phyloP scores from a whole-genome alignment of 1,140 invertebrate genomes.

The Centruroides sculpturatus region DNA sequence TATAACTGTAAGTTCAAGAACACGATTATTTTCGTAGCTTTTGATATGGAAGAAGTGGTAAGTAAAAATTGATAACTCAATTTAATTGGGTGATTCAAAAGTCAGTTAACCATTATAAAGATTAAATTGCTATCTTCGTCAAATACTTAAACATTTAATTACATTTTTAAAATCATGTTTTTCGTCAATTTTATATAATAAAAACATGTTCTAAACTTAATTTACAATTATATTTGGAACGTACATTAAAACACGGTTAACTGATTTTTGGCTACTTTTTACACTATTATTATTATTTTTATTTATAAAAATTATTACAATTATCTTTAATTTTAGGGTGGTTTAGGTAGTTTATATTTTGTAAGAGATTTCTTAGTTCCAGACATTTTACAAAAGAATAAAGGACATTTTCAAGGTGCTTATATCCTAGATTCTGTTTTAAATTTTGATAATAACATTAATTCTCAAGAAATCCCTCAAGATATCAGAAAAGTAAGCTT shows the following conservation, averaged over 20 bases:
- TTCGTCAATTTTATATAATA: too few relatives aligned
- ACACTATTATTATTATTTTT: too few relatives aligned
- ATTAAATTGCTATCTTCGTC: too few relatives aligned
- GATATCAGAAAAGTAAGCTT: constrained; percentile 13
- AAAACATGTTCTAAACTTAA: too few relatives aligned
- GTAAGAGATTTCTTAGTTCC: constrained; percentile 29
- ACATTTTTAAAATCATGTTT: too few relatives aligned
- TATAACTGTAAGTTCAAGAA: constrained; percentile 25
- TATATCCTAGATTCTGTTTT: constrained; percentile 33
- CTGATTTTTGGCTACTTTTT: too few relatives aligned
- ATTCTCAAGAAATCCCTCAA: constrained; percentile 24
- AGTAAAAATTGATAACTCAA: neutral
- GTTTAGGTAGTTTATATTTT: constrained; percentile 29
- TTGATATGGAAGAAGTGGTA: constrained; percentile 32
- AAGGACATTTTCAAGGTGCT: constrained; percentile 25
- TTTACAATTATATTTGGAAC: too few relatives aligned
- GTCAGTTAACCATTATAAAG: too few relatives aligned
- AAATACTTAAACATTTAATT: too few relatives aligned
- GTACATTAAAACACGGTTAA: too few relatives aligned
- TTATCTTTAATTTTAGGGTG: constrained; percentile 17
- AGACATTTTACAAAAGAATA: constrained; percentile 14
- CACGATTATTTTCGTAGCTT: constrained; percentile 32
- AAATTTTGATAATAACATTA: constrained; percentile 27
- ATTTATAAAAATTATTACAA: too few relatives aligned
- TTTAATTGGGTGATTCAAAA: too few relatives aligned